Evolutionary conservation across 2,113 vertebrate species (phyloP), one percentile per base, ranked within the genome.

Genomic region (Prochilodus magdalenae): DNA sequence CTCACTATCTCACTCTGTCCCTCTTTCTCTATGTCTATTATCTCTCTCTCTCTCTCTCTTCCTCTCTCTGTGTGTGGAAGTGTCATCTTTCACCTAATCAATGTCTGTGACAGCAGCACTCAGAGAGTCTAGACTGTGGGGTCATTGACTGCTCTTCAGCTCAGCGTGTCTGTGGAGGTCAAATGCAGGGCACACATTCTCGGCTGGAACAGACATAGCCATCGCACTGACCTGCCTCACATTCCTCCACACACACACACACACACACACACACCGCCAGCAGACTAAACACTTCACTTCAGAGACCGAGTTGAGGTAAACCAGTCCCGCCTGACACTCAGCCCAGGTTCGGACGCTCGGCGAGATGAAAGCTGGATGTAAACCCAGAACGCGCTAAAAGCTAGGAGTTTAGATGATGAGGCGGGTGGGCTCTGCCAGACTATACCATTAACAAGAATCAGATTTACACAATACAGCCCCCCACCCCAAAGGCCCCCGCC

Each of bases 221-320:
- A 77, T 75, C 71, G 55, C 83, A 84, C 59, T 59, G 79, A 81
- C 71, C n/a, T 67, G 59, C 75, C 40, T 44, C 36, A 47, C 72
- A 60, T 36, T 55, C 75, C 74, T 44, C 70, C 63, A 26, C 66
- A 71, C 65, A 40, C 85, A 80, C 85, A 83, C 59, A 40, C 40
- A 47, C 73, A 62, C 27, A 49, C 75, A 70, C 29, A 55, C 72
- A 36, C 67, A 30, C 76, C 53, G 57, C 2, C 44, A 57, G 55
- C 67, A 86, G 85, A 77, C 85, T 86, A 86, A 86, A 86, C 81
- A 83, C 73, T 75, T 80, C 69, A 86, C 81, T 86, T 86, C 73
- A 86, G 77, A 83, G 74, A 70, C 84, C 6, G 62, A 47, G 70
- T 30, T 82, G 63, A 83, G 75, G 71, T 86, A 83, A 83, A 83